Evolutionary conservation across 2,113 vertebrate species (phyloP).

Genomic region (Mesembrinibis cayennensis): DNA sequence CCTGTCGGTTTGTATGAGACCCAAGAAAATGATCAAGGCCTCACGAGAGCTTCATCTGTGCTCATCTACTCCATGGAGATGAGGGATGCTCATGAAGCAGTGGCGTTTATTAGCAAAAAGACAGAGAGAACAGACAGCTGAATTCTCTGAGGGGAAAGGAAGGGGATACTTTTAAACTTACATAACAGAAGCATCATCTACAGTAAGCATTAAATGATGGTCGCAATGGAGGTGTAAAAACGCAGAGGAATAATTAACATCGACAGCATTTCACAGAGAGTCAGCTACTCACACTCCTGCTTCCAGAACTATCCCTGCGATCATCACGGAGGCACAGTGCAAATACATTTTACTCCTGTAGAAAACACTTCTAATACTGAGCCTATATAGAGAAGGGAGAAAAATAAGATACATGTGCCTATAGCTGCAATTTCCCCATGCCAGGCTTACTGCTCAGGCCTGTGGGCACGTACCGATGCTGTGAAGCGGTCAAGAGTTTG

Average conservation of each 20-base stretch:
- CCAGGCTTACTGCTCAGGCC: slow-evolving; percentile 35
- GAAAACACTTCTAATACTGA: slow-evolving; percentile 6
- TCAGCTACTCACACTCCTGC: not conserved
- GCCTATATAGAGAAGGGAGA: not conserved
- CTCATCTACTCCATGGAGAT: not conserved
- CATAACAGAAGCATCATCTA: not conserved
- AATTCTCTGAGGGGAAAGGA: not conserved
- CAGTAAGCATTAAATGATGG: slow-evolving; percentile 26
- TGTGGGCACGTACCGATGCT: not conserved
- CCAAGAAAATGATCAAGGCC: not conserved
- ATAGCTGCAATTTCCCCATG: not conserved
- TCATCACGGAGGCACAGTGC: not conserved
- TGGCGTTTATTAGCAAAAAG: not conserved
- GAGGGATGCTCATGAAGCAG: not conserved
- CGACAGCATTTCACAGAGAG: slow-evolving; percentile 13
- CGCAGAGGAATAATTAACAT: slow-evolving; percentile 51
- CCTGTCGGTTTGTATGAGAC: not conserved
- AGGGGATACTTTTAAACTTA: not conserved
- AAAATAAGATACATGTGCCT: not conserved
- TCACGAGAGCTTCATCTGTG: not conserved
- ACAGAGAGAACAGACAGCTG: not conserved
- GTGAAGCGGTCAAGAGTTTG: slow-evolving; percentile 35
- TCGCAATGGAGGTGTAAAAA: not conserved
- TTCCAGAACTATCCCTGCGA: not conserved
- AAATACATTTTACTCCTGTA: slow-evolving; percentile 33